Base-by-base conservation (phyloP, 2,797 vertebrate species). In the Cryptoblepharus egeriae region DNA sequence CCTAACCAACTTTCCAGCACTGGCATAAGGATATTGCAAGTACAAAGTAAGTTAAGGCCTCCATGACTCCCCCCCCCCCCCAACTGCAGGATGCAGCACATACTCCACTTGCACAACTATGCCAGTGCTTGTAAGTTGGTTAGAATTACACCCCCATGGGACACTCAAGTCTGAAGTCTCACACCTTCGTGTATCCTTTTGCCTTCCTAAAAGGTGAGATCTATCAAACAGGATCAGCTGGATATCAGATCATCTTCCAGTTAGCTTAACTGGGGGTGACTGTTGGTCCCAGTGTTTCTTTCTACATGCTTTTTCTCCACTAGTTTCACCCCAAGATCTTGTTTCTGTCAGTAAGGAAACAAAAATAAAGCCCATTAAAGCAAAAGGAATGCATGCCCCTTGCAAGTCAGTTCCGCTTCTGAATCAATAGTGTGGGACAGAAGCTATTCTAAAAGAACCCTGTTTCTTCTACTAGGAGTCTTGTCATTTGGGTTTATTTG, bases 401-500 rank as follows among this genome's bases (percentile, higher is more conserved):
- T 30, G 0, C 65, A 85, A 79, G 39, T 78, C 26, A 84, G 49
- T 67, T 22, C 37, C 69, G 32, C 49, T 83, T 81, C 61, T 20
- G 9, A 75, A 70, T 39, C 63, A 4, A 1, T n/a, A 58, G 70
- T 26, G 26, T n/a, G 4, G 37, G 10, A 68, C 37, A 30, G 30
- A 45, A 88, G 58, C 77, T 35, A 61, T 64, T 37, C 30, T 68
- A 30, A 32, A n/a, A 30, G 18, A 63, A 37, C 35, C 15, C 22
- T 60, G 32, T 18, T 28, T 72, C 72, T 65, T 80, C 76, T 75
- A 20, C 64, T 72, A 58, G 4, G 3, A 73, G 18, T 39, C 76
- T 20, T 64, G 49, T 45, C 67, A 9, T 32, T 64, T 11, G 57
- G 57, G 55, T 57, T 57, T 69, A 76, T 65, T 61, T 77, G 2